These are phyloP conservation scores for Xylota sylvarum DNA, from an alignment of 2,888 invertebrate genomes.

Conservation along the genomic window DNA sequence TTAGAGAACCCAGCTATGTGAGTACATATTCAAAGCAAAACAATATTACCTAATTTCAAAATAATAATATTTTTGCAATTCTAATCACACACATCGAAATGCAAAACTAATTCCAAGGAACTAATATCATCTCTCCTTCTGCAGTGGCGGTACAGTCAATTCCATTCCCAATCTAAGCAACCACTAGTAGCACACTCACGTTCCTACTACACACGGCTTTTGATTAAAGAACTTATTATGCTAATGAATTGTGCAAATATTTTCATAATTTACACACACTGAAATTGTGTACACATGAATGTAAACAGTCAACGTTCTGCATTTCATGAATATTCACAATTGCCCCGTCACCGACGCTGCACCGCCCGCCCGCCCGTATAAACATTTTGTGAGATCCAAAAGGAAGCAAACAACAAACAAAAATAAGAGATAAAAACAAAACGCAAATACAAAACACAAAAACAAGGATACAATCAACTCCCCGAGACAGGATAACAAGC, in stretches of 20 bases:
- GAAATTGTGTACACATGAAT: slow-evolving; percentile 21
- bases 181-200: slow-evolving; percentile 12
- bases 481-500: slow-evolving; percentile 19
- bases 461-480: slow-evolving; percentile 30
- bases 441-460: slow-evolving; percentile 18
- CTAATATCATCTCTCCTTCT: not conserved
- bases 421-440: not conserved
- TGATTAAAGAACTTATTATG: slow-evolving; percentile 62
- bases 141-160: not conserved
- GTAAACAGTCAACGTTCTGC: slow-evolving; percentile 19
- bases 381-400: not conserved
- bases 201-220: slow-evolving; percentile 6
- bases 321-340: slow-evolving; percentile 29
- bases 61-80: not conserved
- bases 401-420: slow-evolving; percentile 6
- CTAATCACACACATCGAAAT: not conserved
- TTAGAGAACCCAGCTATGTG: no score
- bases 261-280: slow-evolving; percentile 54
- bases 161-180: not conserved
- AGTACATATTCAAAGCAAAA: no score
- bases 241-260: slow-evolving; percentile 61
- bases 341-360: not conserved
- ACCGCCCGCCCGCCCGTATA: no score
- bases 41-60: no score
- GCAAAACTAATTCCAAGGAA: not conserved